Conservation (phyloP, 2,888 invertebrate species). For the Sisyra nigra region DNA sequence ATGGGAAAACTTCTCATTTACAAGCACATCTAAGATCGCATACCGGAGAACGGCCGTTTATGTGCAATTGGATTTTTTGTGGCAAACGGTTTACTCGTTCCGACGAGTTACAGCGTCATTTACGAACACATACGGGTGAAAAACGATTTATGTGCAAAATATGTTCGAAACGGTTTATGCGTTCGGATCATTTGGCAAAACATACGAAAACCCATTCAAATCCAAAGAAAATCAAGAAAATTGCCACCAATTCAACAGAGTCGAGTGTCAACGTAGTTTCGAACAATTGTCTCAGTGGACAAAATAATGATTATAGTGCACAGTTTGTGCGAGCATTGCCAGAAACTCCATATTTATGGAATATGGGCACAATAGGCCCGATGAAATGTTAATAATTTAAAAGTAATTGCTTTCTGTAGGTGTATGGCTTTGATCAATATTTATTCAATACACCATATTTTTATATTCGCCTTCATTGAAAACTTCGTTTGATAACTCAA, state of each 20-base stretch:
- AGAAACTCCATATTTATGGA: not conserved
- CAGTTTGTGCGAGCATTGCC: not conserved
- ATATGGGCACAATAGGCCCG: not conserved
- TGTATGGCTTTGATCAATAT: too few relatives aligned
- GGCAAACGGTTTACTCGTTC: slow-evolving; percentile 84
- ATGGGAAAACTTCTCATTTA: slow-evolving; percentile 87
- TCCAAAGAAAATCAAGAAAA: slow-evolving; percentile 34
- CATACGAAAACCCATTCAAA: slow-evolving; percentile 80
- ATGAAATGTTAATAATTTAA: slow-evolving; percentile 1
- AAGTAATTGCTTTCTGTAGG: too few relatives aligned
- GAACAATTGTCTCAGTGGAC: not conserved
- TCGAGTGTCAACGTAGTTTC: not conserved
- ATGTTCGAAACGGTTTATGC: slow-evolving; percentile 83
- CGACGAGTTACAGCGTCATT: slow-evolving; percentile 78
- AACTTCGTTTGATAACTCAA: too few relatives aligned
- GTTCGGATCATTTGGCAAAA: slow-evolving; percentile 87
- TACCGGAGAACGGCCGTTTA: slow-evolving; percentile 80
- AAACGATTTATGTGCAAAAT: slow-evolving; percentile 73
- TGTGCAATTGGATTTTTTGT: slow-evolving; percentile 78
- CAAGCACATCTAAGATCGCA: slow-evolving; percentile 90
- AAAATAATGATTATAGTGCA: not conserved
- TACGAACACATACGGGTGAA: slow-evolving; percentile 80
- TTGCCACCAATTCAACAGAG: slow-evolving; percentile 17
- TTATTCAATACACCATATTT: too few relatives aligned
- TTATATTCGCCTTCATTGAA: too few relatives aligned